phyloP scores from a whole-genome alignment of 2,797 vertebrate species.

The Tapirus indicus region DNA sequence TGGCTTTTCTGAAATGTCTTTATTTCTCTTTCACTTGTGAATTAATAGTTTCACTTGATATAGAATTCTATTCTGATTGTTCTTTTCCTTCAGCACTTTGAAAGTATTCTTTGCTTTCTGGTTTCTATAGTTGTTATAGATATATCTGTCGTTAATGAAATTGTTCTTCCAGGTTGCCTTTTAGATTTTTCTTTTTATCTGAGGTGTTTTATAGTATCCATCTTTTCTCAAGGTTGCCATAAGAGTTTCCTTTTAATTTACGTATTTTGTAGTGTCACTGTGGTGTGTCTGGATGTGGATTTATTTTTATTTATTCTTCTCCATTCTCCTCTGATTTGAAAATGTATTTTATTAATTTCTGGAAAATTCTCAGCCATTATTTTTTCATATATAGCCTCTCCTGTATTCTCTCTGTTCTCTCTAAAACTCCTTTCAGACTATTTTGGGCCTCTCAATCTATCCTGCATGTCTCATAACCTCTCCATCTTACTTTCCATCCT shows the following conservation, averaged over 20 bases:
- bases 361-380: not conserved
- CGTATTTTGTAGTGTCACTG: not conserved
- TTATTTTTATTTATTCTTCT: constrained; percentile 24
- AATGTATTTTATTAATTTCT: constrained; percentile 24
- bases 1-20: not conserved
- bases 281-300: not conserved
- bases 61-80: not conserved
- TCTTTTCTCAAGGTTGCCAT: not conserved
- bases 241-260: not conserved
- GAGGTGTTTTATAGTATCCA: not conserved
- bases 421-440: not conserved
- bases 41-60: not conserved
- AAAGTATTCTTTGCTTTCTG: constrained; percentile 5
- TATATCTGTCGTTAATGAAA: not conserved
- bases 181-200: not conserved
- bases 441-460: not conserved
- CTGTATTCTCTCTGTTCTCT: not conserved
- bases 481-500: not conserved
- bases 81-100: not conserved
- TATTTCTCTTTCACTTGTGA: constrained; percentile 21
- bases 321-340: not conserved
- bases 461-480: not conserved
- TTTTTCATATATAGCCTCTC: not conserved
- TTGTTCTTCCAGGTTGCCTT: not conserved
- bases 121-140: not conserved